These are phyloP conservation scores for Glyptemys insculpta DNA, from an alignment of 2,797 vertebrate species.

Conservation along the genomic window DNA sequence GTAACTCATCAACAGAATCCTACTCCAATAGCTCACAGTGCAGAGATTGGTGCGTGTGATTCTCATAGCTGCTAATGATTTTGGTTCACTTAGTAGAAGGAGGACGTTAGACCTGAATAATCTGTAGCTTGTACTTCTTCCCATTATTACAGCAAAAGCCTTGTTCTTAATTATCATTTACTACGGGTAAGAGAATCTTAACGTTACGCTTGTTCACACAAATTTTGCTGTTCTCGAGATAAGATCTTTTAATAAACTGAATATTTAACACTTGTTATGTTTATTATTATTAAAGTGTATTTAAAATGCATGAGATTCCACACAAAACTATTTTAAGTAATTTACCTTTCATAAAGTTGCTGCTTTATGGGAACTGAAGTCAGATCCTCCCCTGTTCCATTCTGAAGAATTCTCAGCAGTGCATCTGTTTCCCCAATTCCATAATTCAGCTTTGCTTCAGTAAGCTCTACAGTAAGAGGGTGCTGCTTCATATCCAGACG, in stretches of 20 bases:
- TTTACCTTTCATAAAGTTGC: conserved; percentile 79
- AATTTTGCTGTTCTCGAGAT: background rate
- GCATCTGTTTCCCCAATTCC: conserved; percentile 92
- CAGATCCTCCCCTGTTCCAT: conserved; percentile 76
- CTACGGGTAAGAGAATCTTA: background rate
- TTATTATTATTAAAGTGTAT: rapidly evolving
- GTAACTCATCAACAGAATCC: background rate
- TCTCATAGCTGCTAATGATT: background rate
- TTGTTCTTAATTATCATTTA: background rate
- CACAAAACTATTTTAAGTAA: background rate
- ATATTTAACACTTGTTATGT: background rate
- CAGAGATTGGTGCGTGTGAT: background rate
- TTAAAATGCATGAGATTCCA: background rate
- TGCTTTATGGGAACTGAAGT: conserved; percentile 56
- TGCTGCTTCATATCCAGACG: conserved; percentile 85
- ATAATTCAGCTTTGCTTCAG: conserved; percentile 92
- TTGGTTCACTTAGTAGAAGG: background rate
- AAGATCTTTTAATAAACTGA: background rate
- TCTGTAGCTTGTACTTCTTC: background rate
- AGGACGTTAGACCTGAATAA: background rate
- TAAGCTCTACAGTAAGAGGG: conserved; percentile 90
- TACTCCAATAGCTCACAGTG: background rate
- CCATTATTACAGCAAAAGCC: background rate
- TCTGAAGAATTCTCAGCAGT: conserved; percentile 88
- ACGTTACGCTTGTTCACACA: background rate